phyloP scores from a whole-genome alignment of 1,140 invertebrate genomes.

The Epicauta chinensis region DNA sequence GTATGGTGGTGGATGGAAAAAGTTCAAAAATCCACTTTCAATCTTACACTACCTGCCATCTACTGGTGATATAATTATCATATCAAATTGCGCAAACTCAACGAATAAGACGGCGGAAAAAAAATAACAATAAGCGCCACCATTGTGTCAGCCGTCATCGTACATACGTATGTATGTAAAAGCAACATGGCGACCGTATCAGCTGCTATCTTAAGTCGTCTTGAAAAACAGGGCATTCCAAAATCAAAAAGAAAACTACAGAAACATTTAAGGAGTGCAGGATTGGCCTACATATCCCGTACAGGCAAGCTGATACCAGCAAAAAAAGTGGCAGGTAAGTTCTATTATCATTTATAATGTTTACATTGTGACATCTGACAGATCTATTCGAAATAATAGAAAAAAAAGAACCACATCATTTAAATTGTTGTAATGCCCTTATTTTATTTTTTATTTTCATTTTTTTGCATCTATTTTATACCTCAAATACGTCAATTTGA shows the following conservation, averaged over 20 bases:
- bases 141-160: slow-evolving; percentile 16
- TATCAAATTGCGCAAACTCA: slow-evolving; percentile 2
- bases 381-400: neutral
- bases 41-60: neutral
- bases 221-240: slow-evolving; percentile 38
- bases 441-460: slow-evolving; percentile 1
- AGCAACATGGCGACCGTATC: slow-evolving; percentile 38
- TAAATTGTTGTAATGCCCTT: slow-evolving; percentile 12
- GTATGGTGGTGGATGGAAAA: too few relatives aligned
- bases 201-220: slow-evolving; percentile 32
- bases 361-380: slow-evolving; percentile 28
- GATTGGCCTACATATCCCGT: slow-evolving; percentile 44
- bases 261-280: slow-evolving; percentile 44
- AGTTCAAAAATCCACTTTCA: too few relatives aligned
- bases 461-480: too few relatives aligned
- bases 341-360: slow-evolving; percentile 14
- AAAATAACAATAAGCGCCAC: slow-evolving; percentile 9
- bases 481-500: slow-evolving; percentile 22
- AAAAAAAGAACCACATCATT: slow-evolving; percentile 8
- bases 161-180: slow-evolving; percentile 5
- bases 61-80: slow-evolving; percentile 1
- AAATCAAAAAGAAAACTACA: slow-evolving; percentile 43
- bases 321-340: slow-evolving; percentile 44
- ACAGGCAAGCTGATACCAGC: slow-evolving; percentile 45
- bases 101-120: neutral